Base-by-base conservation (phyloP, 1,140 invertebrate genomes). In the Epicauta chinensis region DNA sequence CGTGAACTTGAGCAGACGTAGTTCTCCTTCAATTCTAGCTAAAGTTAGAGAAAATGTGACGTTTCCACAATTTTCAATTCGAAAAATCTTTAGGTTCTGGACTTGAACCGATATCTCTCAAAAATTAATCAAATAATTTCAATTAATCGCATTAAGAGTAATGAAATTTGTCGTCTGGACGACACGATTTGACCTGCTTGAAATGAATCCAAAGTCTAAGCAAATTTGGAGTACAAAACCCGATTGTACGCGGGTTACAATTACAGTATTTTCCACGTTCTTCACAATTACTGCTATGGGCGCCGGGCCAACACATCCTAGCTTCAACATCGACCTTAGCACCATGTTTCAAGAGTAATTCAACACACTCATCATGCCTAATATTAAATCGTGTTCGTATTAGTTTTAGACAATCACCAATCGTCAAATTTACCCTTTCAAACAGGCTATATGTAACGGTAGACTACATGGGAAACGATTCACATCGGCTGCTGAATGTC, bases 381-480 rank as follows among this genome's bases (percentile, higher is more conserved):
- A 34, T 7, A 23, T 5, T 23, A 5, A 61, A 57, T 43, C 9
- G 37, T 44, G 49, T 40, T 29, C n/a, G 35, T 40, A 53, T 47
- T 52, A 41, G 16, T 32, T n/a, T 13, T 43, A n/a, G 14, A 12
- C 2, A 43, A 0, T 10, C n/a, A 42, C 15, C n/a, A 51, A 7
- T 23, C 13, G 9, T 37, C 13, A 49, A 31, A 38, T 51, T 16
- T 47, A 81, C 72, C 84, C 84, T 66, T 82, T 82, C 2, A 84
- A 67, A 49, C 83, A 85, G 15, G 84, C 84, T 40, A 87, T 86
- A 63, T 87, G 84, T 16, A 87, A 67, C 12, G 84, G 83, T 15
- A 86, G 68, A 53, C 83, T 86, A 61, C 84, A 87, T 30, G 82
- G 78, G 47, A 82, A 81, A 4, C 84, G 67, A 68, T 86, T 87